These are phyloP conservation scores for Enteromius afrohamiltoni DNA, from an alignment of 2,797 vertebrate species.

Conservation along the genomic window DNA sequence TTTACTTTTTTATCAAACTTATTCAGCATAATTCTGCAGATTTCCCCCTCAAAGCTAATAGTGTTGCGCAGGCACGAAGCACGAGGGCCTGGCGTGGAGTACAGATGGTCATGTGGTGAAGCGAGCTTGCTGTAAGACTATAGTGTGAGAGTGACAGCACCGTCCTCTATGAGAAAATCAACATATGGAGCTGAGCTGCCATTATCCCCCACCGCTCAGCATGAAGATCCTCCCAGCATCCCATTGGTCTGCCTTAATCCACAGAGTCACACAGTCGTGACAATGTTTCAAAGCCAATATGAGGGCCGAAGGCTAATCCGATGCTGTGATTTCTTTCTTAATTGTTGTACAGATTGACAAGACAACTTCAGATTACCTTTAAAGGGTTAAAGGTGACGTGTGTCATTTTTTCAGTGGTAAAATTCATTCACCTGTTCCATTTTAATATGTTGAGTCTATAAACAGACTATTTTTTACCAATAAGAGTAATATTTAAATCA, in stretches of 20 bases:
- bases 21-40: not conserved
- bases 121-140: slow-evolving; percentile 32
- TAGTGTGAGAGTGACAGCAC: slow-evolving; percentile 15
- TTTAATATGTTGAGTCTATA: not conserved
- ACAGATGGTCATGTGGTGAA: slow-evolving; percentile 63
- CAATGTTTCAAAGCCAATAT: slow-evolving; percentile 24
- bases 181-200: slow-evolving; percentile 55
- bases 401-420: not conserved
- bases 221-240: slow-evolving; percentile 27
- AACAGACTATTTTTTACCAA: not conserved
- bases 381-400: not conserved
- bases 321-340: slow-evolving; percentile 5
- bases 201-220: slow-evolving; percentile 27
- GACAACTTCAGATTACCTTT: not conserved
- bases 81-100: not conserved
- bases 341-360: slow-evolving; percentile 8
- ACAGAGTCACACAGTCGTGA: slow-evolving; percentile 41
- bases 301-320: not conserved
- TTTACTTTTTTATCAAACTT: not conserved
- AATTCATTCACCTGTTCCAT: not conserved
- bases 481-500: not conserved
- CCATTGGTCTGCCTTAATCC: slow-evolving; percentile 51
- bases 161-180: slow-evolving; percentile 13
- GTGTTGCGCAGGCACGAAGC: not conserved
- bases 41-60: not conserved